These are phyloP conservation scores for Nudaria mundana DNA, from an alignment of 2,888 invertebrate species.

Conservation along the genomic window DNA sequence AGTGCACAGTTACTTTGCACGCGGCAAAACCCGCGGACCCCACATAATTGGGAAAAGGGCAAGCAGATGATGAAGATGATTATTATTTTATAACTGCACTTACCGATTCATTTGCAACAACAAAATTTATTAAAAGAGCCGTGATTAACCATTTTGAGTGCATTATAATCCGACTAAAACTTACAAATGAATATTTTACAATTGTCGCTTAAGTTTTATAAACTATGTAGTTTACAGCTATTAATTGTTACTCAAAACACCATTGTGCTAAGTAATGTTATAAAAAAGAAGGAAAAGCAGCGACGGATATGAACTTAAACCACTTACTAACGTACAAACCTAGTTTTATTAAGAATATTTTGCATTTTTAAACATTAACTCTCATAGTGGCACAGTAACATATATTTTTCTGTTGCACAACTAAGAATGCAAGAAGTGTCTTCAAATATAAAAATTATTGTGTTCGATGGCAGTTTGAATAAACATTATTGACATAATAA, in stretches of 20 bases:
- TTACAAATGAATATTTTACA: constrained; percentile 12
- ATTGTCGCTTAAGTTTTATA: constrained; percentile 41
- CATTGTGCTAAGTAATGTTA: constrained; percentile 39
- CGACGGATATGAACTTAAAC: constrained; percentile 15
- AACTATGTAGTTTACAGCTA: constrained; percentile 28
- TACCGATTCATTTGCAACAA: constrained; percentile 14
- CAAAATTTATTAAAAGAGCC: constrained; percentile 17
- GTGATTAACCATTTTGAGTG: constrained; percentile 16
- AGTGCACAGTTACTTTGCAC: too few relatives aligned
- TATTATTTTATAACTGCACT: too few relatives aligned
- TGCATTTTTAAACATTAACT: constrained; percentile 13
- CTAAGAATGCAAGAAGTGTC: background rate
- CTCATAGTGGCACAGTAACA: constrained; percentile 9
- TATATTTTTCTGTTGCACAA: background rate
- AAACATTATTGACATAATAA: too few relatives aligned
- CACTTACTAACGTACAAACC: constrained; percentile 9
- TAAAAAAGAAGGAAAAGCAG: constrained; percentile 18
- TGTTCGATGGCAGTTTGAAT: too few relatives aligned
- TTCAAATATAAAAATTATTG: too few relatives aligned
- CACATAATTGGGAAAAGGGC: too few relatives aligned
- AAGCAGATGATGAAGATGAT: too few relatives aligned
- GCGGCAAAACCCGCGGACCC: too few relatives aligned
- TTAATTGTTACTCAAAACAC: constrained; percentile 43
- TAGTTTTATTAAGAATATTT: constrained; percentile 22
- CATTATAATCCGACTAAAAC: constrained; percentile 25